Evolutionary conservation across 2,888 invertebrate species (phyloP), one percentile per base, ranked within the genome.

Genomic region (Lasius fuliginosus): DNA sequence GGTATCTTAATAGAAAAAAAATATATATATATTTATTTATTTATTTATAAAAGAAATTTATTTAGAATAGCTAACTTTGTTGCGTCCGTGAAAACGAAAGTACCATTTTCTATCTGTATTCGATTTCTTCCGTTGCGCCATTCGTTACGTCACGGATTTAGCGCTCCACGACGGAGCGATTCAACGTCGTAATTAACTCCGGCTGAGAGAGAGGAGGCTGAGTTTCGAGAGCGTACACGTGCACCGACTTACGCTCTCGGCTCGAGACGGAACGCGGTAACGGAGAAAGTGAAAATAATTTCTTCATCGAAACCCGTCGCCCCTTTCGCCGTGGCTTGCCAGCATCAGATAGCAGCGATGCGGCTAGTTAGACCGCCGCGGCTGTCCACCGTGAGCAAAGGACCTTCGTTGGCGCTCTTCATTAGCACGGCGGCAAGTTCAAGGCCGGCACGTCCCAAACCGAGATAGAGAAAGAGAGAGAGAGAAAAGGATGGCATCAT

Each of bases 251-350:
- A 81, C 79, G 46, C 79, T 81, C 73, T 36, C 79, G 73, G 42
- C 42, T 49, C 49, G 18, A 49, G 49, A 18, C 49, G 6, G 18
- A 36, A 15, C 42, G 60, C 46, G 23, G 9, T 46, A 73, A 71
- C 46, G 79, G 79, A 83, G 88, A 88, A 88, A 88, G 88, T 88
- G 88, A 88, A 88, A 86, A 88, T 89, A 85, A 86, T 58, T 88
- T 75, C 83, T 87, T 77, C 68, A 83, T 68, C 77, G 75, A 65
- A 68, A 23, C 86, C 58, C 42, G 73, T 62, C 64, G 23, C 42
- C 27, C 71, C 82, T 56, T 58, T 74, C 82, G 82, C 77, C 74
- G 75, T 49, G 75, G 49, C 49, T 40, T 36, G 53, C 53, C 77
- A 12, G 60, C 82, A 76, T 76, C 82, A 76, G 76, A 76, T 82